Percentiles rank a stretch among this genome's conserved stretches.
phyloP scores from a whole-genome alignment of 2,797 vertebrate species.

The Eupleurogrammus muticus region DNA sequence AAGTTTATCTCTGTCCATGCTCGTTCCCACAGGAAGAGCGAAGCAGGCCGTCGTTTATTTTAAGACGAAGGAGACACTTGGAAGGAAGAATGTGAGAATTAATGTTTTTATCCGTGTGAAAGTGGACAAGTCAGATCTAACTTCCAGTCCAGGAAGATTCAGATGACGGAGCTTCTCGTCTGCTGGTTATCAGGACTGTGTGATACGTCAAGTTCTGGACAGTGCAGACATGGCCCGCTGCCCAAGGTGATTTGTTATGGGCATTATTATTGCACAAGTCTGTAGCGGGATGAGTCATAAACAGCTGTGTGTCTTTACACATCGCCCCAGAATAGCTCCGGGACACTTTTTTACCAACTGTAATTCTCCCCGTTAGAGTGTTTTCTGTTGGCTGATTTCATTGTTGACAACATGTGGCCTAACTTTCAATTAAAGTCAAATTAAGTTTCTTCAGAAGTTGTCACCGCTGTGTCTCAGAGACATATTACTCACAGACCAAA shows the following conservation, averaged over 20 bases:
- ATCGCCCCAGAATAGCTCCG: conserved; percentile 54
- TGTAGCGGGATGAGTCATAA: conserved; percentile 54
- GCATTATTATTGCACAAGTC: conserved; percentile 37
- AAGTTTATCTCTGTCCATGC: conserved; percentile 56
- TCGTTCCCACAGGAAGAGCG: conserved; percentile 52
- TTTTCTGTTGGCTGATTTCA: conserved; percentile 56
- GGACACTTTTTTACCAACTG: conserved; percentile 17
- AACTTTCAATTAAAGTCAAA: conserved; percentile 56
- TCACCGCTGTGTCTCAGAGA: conserved; percentile 34
- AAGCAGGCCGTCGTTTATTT: conserved; percentile 26
- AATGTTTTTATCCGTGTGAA: conserved; percentile 21
- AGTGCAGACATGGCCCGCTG: conserved; percentile 24
- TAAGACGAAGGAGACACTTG: neutral
- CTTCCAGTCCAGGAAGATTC: conserved; percentile 11
- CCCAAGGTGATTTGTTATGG: conserved; percentile 51
- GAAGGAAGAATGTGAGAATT: conserved; percentile 8
- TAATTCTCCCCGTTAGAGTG: conserved; percentile 28
- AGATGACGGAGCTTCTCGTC: conserved; percentile 2
- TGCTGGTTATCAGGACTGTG: conserved; percentile 40
- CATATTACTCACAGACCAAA: conserved; percentile 36
- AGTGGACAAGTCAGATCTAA: conserved; percentile 25
- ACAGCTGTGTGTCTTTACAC: conserved; percentile 59
- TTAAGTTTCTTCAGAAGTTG: conserved; percentile 41
- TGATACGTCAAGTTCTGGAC: conserved; percentile 31
- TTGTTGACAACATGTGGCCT: conserved; percentile 46